Base-by-base conservation (phyloP, 2,888 invertebrate species). In the Hipparchia sbordonii region DNA sequence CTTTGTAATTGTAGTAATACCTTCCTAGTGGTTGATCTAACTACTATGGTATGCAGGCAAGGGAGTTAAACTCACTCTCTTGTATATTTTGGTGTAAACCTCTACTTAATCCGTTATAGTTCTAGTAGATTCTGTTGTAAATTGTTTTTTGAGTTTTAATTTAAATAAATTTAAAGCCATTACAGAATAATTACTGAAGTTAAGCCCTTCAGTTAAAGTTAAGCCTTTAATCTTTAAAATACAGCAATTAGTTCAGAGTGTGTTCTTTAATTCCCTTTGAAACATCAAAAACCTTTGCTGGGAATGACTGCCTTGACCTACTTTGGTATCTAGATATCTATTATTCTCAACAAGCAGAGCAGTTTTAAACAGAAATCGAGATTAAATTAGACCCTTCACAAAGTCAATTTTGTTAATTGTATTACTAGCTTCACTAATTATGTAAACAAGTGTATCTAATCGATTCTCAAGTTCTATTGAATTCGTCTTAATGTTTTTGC, bases 401-500 rank as follows among this genome's bases (percentile, higher is more conserved):
- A 54, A 66, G 66, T 45, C 54, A 56, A 56, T 62, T 62, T 46
- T 10, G 56, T 67, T 67, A 51, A 63, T 67, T 56, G 54, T 56
- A 67, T 67, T 67, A 46, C 7, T 57, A 51, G 46, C 61, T 63
- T 63, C 63, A 63, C 63, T 63, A 23, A 63, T 48, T 63, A 63
- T 33, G 48, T 33, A 51, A 63, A 63, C 51, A 23, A 51, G 63
- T 51, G 63, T 63, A 63, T 63, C 33, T 9, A 63, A 63, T 63
- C 51, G 63, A 51, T 63, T 63, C 48, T 23, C 23, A 59, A 59
- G 23, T 51, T 48, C 23, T 9, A 23, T 59, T 33, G 51, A 63
- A 13, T 62, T 48, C 48, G n/a, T 56, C 13, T 23, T 23, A 9
- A 13, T 23, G 4, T 51, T 61, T 13, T 63, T 23, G 9, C 51